These are phyloP conservation scores for Pangasius macronema DNA, from an alignment of 2,797 vertebrate species.

Conservation along the genomic window DNA sequence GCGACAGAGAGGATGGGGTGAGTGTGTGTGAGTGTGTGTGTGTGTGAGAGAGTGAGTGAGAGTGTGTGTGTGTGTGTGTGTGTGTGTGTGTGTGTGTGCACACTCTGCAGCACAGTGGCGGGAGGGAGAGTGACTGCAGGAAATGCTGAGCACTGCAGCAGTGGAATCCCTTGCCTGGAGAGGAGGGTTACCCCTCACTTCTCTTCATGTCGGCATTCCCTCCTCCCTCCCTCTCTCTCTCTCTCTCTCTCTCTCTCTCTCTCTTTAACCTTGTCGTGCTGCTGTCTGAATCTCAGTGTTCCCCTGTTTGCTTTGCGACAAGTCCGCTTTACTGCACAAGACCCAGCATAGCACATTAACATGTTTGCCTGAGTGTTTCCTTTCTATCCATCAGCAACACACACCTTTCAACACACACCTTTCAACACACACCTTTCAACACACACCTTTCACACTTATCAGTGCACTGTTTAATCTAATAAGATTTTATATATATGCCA, in stretches of 20 bases:
- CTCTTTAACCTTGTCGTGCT: constrained; percentile 18
- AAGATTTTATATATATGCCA: background rate
- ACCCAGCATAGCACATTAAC: constrained; percentile 6
- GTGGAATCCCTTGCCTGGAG: constrained; percentile 79
- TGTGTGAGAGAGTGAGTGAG: background rate
- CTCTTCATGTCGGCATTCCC: constrained; percentile 43
- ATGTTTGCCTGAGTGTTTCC: constrained; percentile 2
- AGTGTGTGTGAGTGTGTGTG: background rate
- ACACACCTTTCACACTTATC: background rate
- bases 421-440: constrained; percentile 17
- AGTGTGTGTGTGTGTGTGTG: background rate
- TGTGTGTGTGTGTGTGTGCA: constrained; percentile 10
- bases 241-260: constrained; percentile 39
- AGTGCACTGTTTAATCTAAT: background rate
- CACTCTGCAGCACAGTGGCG: constrained; percentile 23
- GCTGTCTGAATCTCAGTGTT: constrained; percentile 62
- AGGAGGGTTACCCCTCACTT: constrained; percentile 74
- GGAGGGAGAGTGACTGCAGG: constrained; percentile 62
- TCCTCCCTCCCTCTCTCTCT: constrained; percentile 32
- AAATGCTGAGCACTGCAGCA: constrained; percentile 79
- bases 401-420: constrained; percentile 21
- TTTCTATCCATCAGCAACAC: background rate
- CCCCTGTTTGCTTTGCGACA: constrained; percentile 62
- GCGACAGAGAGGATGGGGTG: constrained; percentile 48
- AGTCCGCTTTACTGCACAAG: constrained; percentile 68